phyloP scores from a whole-genome alignment of 2,797 vertebrate species.

The Falco concolor region DNA sequence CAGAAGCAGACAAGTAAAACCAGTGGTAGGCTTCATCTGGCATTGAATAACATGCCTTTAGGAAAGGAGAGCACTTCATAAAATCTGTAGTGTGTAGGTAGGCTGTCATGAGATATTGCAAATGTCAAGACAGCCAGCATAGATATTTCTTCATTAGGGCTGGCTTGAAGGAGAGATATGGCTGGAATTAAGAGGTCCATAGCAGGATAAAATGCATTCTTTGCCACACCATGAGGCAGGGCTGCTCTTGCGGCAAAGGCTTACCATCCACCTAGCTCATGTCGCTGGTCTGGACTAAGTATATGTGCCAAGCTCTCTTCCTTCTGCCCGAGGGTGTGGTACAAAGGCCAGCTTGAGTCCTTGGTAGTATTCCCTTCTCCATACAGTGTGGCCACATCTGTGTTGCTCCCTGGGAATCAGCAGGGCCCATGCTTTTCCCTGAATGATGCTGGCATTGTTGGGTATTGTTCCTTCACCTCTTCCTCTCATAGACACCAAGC shows the following conservation, averaged over 20 bases:
- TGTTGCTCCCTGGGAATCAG: fast-evolving
- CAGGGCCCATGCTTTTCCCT: background rate
- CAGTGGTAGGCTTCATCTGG: background rate
- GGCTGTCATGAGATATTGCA: background rate
- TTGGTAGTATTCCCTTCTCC: background rate
- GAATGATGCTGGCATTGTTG: fast-evolving
- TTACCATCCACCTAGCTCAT: background rate
- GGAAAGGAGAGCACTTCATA: background rate
- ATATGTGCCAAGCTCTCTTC: fast-evolving
- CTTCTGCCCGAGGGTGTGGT: background rate
- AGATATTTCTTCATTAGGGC: background rate
- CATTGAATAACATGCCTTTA: background rate
- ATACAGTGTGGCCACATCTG: background rate
- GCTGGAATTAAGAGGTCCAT: background rate
- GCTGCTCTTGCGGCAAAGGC: background rate
- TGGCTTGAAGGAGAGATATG: background rate
- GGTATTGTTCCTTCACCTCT: background rate
- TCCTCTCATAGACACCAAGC: background rate
- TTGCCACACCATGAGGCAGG: background rate
- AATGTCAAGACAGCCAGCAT: background rate
- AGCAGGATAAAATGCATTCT: background rate
- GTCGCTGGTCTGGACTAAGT: background rate
- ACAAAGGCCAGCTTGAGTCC: background rate
- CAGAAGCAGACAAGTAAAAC: background rate
- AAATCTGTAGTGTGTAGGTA: background rate